Percentiles rank a stretch among this genome's conserved stretches.
phyloP scores from a whole-genome alignment of 2,797 vertebrate species.

The Gallinago nigripennis region DNA sequence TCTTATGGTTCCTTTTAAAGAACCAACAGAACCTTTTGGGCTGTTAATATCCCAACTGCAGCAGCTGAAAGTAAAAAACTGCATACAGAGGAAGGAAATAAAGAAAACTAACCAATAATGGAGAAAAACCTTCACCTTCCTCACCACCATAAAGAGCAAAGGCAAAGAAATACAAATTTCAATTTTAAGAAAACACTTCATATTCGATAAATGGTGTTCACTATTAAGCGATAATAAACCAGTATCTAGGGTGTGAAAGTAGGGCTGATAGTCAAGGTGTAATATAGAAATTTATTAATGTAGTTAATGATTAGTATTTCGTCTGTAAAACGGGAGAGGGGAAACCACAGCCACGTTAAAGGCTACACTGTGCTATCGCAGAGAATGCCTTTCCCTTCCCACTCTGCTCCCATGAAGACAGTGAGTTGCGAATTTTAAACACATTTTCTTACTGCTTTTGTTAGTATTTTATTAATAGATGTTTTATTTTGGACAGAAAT shows the following conservation, averaged over 20 bases:
- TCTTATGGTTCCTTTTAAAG: not conserved
- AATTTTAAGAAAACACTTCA: not conserved
- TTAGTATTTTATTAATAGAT: not conserved
- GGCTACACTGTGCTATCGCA: not conserved
- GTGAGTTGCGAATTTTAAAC: accelerated
- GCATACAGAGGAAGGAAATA: not conserved
- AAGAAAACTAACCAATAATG: not conserved
- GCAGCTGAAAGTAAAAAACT: not conserved
- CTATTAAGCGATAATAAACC: not conserved
- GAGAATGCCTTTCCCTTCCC: not conserved
- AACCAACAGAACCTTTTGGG: not conserved
- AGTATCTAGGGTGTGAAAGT: not conserved
- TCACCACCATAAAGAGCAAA: not conserved
- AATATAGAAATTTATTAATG: not conserved
- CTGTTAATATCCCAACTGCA: not conserved
- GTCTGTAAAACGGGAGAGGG: not conserved
- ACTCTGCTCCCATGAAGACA: not conserved
- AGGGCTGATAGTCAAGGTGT: not conserved
- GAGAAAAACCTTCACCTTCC: not conserved
- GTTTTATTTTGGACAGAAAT: not conserved
- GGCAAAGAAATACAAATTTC: not conserved
- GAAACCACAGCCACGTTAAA: not conserved
- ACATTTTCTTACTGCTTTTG: not conserved
- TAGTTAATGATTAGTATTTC: not conserved
- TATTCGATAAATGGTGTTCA: not conserved